phyloP scores from a whole-genome alignment of 2,113 vertebrate species.

The crab-eating macaque (Macaca fascicularis) region DNA sequence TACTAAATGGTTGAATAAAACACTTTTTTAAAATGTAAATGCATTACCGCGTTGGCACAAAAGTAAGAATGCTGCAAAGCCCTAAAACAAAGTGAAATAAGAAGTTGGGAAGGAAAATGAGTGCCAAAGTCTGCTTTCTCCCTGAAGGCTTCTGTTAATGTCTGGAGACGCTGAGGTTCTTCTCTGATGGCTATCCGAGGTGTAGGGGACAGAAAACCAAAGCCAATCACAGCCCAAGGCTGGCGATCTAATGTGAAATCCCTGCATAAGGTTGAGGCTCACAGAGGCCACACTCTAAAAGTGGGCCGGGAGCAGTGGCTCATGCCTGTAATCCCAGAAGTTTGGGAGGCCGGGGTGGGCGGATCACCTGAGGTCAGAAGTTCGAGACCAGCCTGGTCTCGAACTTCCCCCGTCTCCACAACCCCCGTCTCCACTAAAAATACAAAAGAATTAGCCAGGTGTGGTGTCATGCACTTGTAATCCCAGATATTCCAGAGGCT shows the following conservation, averaged over 20 bases:
- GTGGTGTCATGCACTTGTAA: no score
- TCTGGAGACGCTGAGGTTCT: neutral
- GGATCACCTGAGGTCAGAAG: no score
- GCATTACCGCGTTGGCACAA: neutral
- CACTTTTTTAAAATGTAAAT: neutral
- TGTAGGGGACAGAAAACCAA: neutral
- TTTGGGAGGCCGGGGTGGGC: no score
- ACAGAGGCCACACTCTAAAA: neutral
- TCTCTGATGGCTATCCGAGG: neutral
- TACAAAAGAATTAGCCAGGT: no score
- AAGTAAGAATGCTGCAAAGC: neutral
- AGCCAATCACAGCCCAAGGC: neutral
- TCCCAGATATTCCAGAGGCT: no score
- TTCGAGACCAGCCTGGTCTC: no score
- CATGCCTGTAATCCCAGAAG: no score
- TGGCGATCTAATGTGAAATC: neutral
- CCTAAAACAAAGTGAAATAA: slow-evolving; percentile 19
- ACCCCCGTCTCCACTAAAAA: no score
- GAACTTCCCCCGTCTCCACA: no score
- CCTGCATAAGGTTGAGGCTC: neutral
- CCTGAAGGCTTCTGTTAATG: neutral
- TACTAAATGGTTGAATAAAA: neutral
- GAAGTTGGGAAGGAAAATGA: neutral
- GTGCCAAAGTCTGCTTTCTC: neutral
- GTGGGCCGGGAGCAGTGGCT: no score